Conservation (phyloP, 1,140 invertebrate species). For the Dendrolimus punctatus region DNA sequence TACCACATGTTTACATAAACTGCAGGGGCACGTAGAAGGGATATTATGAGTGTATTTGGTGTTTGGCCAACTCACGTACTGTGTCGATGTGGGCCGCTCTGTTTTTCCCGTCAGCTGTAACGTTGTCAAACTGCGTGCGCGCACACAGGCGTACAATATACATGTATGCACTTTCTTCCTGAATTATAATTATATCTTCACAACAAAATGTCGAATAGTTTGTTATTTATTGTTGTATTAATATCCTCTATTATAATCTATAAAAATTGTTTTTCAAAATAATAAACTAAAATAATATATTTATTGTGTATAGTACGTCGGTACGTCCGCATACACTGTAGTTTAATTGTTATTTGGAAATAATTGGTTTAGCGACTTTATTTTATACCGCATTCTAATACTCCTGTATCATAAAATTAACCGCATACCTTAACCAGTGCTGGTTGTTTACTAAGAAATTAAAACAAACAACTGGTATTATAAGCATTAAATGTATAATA, state of each 20-base stretch:
- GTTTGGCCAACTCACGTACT: slow-evolving; percentile 52
- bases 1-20: slow-evolving; percentile 18
- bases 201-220: too few species aligned
- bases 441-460: slow-evolving; percentile 38
- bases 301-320: slow-evolving; percentile 3
- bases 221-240: too few species aligned
- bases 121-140: too few species aligned
- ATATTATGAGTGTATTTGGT: slow-evolving; percentile 46
- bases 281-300: too few species aligned
- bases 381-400: slow-evolving; percentile 15
- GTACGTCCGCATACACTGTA: slow-evolving; percentile 6
- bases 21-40: slow-evolving; percentile 27
- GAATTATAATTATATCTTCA: too few species aligned
- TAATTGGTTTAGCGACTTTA: slow-evolving; percentile 6
- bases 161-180: too few species aligned
- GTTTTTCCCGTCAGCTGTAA: too few species aligned
- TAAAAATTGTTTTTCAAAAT: too few species aligned
- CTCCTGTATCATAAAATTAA: slow-evolving; percentile 13
- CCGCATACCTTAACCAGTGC: slow-evolving; percentile 16
- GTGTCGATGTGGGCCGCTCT: neutral
- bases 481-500: slow-evolving; percentile 27
- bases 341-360: slow-evolving; percentile 8
- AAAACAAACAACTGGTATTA: slow-evolving; percentile 37
- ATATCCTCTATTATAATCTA: too few species aligned
- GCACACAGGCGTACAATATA: too few species aligned